Evolutionary conservation across 2,113 vertebrate genomes (phyloP).

Genomic region (Serinus canaria): DNA sequence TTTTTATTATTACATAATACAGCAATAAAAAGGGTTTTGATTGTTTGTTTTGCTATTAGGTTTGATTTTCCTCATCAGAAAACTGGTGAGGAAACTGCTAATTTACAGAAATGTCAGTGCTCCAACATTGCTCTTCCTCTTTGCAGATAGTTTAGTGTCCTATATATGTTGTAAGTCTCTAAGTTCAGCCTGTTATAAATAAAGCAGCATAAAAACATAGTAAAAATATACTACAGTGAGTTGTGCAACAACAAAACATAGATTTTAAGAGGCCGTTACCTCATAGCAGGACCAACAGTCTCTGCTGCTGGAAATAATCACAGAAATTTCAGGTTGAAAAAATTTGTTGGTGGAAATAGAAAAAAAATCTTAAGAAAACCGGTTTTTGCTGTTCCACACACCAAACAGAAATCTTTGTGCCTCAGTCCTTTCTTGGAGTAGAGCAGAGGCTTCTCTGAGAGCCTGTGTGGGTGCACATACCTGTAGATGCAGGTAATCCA

Average conservation of each 20-base stretch:
- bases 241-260: neutral
- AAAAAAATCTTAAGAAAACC: neutral
- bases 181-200: neutral
- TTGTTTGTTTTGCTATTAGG: neutral
- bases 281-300: neutral
- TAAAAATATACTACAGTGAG: neutral
- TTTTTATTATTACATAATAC: neutral
- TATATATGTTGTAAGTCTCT: neutral
- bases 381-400: neutral
- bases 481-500: rapidly evolving
- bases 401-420: neutral
- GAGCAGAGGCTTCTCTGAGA: neutral
- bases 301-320: neutral
- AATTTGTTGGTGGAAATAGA: neutral
- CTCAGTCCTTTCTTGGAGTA: neutral
- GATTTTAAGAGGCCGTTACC: neutral
- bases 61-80: neutral
- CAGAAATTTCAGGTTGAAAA: neutral
- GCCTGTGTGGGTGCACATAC: rapidly evolving
- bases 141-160: neutral
- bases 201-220: neutral
- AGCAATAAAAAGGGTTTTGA: neutral
- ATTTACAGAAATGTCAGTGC: neutral
- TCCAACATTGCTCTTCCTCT: neutral
- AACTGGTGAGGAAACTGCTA: neutral